Evolutionary conservation across 2,113 vertebrate species (phyloP).

Genomic region (Panurus biarmicus): DNA sequence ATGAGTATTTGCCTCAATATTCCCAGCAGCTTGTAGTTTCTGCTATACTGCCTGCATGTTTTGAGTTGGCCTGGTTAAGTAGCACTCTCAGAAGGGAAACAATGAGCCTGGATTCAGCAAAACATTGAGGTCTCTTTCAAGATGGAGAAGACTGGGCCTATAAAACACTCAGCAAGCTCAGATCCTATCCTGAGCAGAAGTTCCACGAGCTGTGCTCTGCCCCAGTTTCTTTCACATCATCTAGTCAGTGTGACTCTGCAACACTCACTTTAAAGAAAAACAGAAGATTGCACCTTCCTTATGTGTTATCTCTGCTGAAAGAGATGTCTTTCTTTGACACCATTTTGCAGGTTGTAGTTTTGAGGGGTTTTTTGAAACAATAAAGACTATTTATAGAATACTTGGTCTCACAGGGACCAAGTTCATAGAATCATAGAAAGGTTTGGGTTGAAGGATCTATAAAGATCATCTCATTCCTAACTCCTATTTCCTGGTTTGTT

Average conservation of each 20-base stretch:
- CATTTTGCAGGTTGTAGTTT: background rate
- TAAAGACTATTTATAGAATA: background rate
- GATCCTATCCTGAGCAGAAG: background rate
- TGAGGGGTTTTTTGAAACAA: fast-evolving
- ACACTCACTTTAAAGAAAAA: background rate
- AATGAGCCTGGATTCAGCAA: background rate
- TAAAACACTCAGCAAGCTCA: background rate
- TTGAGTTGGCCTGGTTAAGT: background rate
- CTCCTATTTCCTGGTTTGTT: background rate
- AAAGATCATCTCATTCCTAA: background rate
- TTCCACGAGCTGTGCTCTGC: background rate
- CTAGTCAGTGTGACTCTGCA: background rate
- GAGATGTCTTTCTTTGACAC: background rate
- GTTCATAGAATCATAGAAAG: background rate
- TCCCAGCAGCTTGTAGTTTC: background rate
- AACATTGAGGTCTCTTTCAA: background rate
- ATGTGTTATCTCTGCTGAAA: background rate
- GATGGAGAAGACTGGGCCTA: background rate
- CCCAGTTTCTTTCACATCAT: background rate
- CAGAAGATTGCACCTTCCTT: background rate
- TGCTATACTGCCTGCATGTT: background rate
- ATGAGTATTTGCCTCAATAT: background rate
- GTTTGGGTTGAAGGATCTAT: background rate
- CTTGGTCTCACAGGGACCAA: background rate
- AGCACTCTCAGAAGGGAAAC: background rate